Base-by-base conservation (phyloP, 2,113 vertebrate species). In the Ranitomeya variabilis region DNA sequence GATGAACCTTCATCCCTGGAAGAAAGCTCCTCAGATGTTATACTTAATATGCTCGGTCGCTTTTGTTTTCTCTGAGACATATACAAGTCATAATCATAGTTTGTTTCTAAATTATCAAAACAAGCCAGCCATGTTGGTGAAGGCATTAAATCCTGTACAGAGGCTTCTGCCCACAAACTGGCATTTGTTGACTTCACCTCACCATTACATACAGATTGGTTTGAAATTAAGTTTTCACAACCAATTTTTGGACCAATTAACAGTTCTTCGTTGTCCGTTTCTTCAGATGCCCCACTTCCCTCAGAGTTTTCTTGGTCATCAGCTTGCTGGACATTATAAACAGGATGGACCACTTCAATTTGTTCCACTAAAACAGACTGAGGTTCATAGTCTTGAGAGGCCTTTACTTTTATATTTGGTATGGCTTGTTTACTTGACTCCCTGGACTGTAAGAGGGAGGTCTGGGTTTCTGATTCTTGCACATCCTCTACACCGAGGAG, bases 11-110 rank as follows among this genome's bases (percentile, higher is more conserved):
- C 93, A 80, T 91, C 91, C 90, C 80, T 91, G 89, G 83, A 87
- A 13, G 91, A 93, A 82, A 45, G 9, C 4, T 94, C 93, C 71
- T 93, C 93, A 88, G 93, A 94, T 85, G 92, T 94, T 13, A 92
- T 89, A 87, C 91, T 93, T 21, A 94, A 88, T 9, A 92, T 69
- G 71, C 91, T 93, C 77, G 4, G 91, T 45, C 0, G 51, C 83
- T 89, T 89, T 89, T 89, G 87, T 54, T 93, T 93, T 67, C 73
- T 90, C 88, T 77, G 92, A 7, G 91, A 89, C 52, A 89, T 59
- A 37, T 89, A 90, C 21, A 86, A 7, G 0, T 92, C 62, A 0
- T 92, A 90, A 76, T 76, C 83, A 13, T 89, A 90, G 66, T 73
- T 92, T 51, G 87, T 7, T 26, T 92, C 90, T 54, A 83, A 37